Evolutionary conservation across 2,888 invertebrate species (phyloP).

Genomic region (Pachymerium ferrugineum): DNA sequence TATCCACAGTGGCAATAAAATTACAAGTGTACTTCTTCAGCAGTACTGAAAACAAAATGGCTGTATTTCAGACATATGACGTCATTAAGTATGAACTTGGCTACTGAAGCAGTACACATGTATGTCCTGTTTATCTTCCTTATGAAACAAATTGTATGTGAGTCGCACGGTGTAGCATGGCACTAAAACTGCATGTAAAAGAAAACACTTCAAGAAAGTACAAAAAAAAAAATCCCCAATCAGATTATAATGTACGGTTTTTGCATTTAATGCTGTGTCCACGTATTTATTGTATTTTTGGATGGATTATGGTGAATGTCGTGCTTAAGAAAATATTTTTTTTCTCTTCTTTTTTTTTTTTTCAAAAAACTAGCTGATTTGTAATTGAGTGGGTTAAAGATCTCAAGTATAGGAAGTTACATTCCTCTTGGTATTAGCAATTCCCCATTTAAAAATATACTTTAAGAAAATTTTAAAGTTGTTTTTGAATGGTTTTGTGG

Average conservation of each 20-base stretch:
- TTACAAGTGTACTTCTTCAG: no score
- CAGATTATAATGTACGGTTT: background rate
- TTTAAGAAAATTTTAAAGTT: no score
- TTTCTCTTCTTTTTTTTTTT: background rate
- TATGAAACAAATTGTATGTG: background rate
- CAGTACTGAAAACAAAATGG: no score
- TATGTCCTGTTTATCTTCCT: background rate
- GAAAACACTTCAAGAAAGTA: background rate
- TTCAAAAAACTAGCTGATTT: background rate
- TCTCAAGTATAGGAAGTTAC: no score
- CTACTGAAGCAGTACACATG: no score
- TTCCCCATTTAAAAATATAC: no score
- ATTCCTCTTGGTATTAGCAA: no score
- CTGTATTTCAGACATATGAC: no score
- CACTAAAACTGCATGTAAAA: background rate
- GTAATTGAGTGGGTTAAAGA: background rate
- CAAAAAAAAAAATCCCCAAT: background rate
- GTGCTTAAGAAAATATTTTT: background rate
- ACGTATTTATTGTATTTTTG: background rate
- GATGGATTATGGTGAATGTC: background rate
- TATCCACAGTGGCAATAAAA: no score
- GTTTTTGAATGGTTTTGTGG: no score
- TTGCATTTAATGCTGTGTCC: slow-evolving; percentile 8
- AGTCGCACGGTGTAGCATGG: background rate
- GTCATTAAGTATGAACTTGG: no score